Evolutionary conservation across 2,113 vertebrate genomes (phyloP), one percentile per base, ranked within the genome.

Genomic region (Procavia capensis): DNA sequence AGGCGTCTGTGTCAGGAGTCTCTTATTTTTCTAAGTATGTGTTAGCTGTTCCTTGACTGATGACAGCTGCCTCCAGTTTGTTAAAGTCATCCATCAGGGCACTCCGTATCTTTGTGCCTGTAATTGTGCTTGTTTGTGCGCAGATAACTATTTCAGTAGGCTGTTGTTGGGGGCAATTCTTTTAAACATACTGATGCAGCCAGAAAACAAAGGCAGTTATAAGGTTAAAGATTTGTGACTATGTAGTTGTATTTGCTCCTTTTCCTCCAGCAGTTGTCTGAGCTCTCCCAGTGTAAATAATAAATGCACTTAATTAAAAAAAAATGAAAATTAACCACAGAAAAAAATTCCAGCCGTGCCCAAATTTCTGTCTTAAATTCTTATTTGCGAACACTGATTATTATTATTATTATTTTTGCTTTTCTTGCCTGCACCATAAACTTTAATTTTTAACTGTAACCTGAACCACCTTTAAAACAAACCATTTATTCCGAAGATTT

Each of bases 401-500:
- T 59, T n/a, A n/a, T n/a, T n/a, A n/a, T n/a, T n/a, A n/a, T n/a
- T n/a, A n/a, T 57, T 0, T n/a, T 66, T 76, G 16, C 29, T 80
- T 76, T 75, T 31, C 64, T 59, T 88, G 79, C 5, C 50, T 95
- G 68, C 74, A 20, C 31, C 5, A 20, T 82, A 39, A 94, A 96
- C 92, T 93, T 91, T 90, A 43, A 11, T 22, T 93, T 87, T 82
- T 87, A 93, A 50, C 90, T 24, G 20, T 96, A 94, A 93, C 91
- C 79, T 76, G 85, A 92, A 95, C 80, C 96, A 97, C 96, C 88
- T 98, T 98, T 95, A 89, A 97, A 98, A 97, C 85, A 98, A 97
- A 95, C 89, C 82, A 95, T 50, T 57, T 89, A 89, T 95, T 81
- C 68, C 31, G 43, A 74, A 80, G 82, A 63, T 81, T 95, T 76